Conservation (phyloP, 2,797 vertebrate species). For the Syndactyla subalaris region DNA sequence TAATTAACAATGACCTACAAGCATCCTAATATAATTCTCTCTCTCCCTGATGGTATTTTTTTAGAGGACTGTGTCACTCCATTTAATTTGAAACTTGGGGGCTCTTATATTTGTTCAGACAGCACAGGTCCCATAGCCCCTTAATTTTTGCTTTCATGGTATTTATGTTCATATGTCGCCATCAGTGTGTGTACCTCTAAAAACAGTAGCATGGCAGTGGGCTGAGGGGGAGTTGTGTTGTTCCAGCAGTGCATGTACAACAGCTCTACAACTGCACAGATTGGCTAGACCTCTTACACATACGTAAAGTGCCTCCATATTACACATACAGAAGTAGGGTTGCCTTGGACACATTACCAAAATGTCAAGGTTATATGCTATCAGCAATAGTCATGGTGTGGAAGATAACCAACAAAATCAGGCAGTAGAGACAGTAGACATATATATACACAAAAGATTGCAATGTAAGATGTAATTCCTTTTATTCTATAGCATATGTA, state of each 20-base stretch:
- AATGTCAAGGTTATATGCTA: not conserved
- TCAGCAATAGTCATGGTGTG: not conserved
- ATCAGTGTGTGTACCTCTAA: not conserved
- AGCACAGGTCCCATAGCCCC: not conserved
- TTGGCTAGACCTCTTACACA: not conserved
- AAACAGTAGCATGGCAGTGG: not conserved
- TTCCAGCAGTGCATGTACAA: not conserved
- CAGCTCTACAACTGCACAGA: not conserved
- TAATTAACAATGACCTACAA: constrained; percentile 64
- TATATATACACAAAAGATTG: not conserved
- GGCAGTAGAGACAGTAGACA: not conserved
- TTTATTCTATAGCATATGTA: not conserved
- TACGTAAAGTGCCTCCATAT: not conserved
- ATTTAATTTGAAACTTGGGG: constrained; percentile 4
- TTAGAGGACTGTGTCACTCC: constrained; percentile 1
- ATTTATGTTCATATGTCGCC: not conserved
- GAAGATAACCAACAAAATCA: not conserved
- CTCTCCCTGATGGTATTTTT: not conserved
- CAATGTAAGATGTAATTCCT: not conserved
- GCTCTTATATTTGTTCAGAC: constrained; percentile 20
- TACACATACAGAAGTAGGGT: not conserved
- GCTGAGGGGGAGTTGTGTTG: not conserved
- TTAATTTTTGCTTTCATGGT: not conserved
- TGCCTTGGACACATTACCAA: not conserved
- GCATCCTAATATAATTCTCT: constrained; percentile 43